These are phyloP conservation scores for Odontomachus brunneus DNA, from an alignment of 1,140 invertebrate species.

Conservation along the genomic window DNA sequence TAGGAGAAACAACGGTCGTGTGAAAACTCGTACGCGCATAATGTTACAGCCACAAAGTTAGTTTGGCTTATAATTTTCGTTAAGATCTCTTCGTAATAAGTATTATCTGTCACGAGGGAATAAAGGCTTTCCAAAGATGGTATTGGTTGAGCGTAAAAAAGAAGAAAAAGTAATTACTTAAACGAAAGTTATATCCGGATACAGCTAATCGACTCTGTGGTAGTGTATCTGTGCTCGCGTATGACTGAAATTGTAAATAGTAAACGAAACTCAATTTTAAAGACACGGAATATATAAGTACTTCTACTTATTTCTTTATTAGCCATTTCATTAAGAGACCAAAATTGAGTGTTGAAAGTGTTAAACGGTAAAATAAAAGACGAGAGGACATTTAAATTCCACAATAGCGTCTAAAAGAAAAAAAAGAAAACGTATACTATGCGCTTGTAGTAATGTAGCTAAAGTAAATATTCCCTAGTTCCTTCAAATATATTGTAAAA, in stretches of 20 bases:
- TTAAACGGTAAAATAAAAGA: slow-evolving; percentile 70
- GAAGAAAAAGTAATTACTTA: slow-evolving; percentile 55
- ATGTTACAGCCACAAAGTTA: slow-evolving; percentile 67
- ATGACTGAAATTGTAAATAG: slow-evolving; percentile 77
- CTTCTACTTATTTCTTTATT: slow-evolving; percentile 68
- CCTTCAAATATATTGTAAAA: slow-evolving; percentile 65
- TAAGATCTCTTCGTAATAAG: slow-evolving; percentile 67
- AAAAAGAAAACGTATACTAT: slow-evolving; percentile 65
- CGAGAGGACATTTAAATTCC: slow-evolving; percentile 70
- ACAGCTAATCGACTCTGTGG: slow-evolving; percentile 62
- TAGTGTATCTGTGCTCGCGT: slow-evolving; percentile 71
- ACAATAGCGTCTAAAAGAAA: slow-evolving; percentile 62
- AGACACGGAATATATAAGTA: slow-evolving; percentile 67
- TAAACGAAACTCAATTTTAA: slow-evolving; percentile 68
- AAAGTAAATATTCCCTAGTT: slow-evolving; percentile 71
- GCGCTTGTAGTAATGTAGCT: slow-evolving; percentile 72
- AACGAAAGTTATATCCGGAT: slow-evolving; percentile 67
- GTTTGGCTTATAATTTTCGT: slow-evolving; percentile 65
- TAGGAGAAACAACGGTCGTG: slow-evolving; percentile 6
- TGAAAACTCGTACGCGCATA: slow-evolving; percentile 53
- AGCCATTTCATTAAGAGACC: slow-evolving; percentile 71
- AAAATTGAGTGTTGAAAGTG: slow-evolving; percentile 71
- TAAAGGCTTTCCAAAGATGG: slow-evolving; percentile 55
- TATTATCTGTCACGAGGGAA: slow-evolving; percentile 65
- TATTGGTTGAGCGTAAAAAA: slow-evolving; percentile 62